A percentile compares a stretch with the other conserved stretches of the same genome.
Conservation (phyloP, 2,888 invertebrate genomes). For the Aphidius colemani region DNA sequence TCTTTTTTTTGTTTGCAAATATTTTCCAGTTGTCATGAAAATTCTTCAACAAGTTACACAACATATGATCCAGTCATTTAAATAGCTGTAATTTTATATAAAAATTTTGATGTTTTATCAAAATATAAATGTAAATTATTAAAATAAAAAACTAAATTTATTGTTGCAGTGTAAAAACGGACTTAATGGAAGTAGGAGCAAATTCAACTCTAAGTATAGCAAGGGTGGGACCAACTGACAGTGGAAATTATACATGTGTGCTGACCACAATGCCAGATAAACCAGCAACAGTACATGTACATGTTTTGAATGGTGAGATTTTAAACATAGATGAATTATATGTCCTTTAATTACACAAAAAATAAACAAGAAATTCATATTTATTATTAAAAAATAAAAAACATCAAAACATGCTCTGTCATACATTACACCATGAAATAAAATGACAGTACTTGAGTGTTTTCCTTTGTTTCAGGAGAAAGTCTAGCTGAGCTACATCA, state of each 20-base stretch:
- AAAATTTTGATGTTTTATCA: too few relatives aligned
- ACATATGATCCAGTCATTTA: background rate
- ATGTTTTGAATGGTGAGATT: constrained; percentile 63
- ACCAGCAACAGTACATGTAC: constrained; percentile 62
- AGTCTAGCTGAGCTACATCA: constrained; percentile 68
- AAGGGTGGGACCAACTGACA: constrained; percentile 60
- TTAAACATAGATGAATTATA: background rate
- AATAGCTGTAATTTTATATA: too few relatives aligned
- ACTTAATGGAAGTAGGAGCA: constrained; percentile 62
- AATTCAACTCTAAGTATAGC: constrained; percentile 62
- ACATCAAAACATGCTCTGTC: too few relatives aligned
- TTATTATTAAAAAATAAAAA: too few relatives aligned
- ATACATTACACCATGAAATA: too few relatives aligned
- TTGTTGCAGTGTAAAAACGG: constrained; percentile 60
- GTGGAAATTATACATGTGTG: constrained; percentile 64
- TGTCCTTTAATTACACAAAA: too few relatives aligned
- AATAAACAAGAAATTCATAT: too few relatives aligned
- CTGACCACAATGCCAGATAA: constrained; percentile 60
- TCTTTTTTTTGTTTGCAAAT: background rate
- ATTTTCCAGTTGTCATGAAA: background rate
- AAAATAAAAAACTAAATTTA: constrained; percentile 24
- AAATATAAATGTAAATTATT: constrained; percentile 10
- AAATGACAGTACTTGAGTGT: constrained; percentile 41
- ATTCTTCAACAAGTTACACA: background rate
- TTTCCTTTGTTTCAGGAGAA: constrained; percentile 63